phyloP scores from a whole-genome alignment of 2,888 invertebrate species.

The Cheilosia impressa region DNA sequence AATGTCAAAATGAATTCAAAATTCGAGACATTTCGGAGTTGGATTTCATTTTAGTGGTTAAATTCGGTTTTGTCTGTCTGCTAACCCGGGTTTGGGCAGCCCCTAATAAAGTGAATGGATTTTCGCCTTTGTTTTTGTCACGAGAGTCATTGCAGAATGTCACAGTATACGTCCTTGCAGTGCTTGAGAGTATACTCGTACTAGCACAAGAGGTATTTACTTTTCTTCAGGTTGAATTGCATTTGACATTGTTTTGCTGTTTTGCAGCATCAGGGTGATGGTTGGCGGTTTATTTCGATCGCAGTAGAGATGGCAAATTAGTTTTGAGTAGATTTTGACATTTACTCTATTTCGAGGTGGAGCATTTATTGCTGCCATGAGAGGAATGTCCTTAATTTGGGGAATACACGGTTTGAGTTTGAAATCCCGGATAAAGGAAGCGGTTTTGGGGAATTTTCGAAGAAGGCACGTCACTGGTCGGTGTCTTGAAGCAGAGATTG shows the following conservation, averaged over 20 bases:
- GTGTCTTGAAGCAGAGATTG: no score
- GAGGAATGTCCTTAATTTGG: not conserved
- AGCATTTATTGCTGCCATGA: not conserved
- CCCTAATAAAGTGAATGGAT: slow-evolving; percentile 62
- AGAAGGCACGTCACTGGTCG: no score
- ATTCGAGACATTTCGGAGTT: slow-evolving; percentile 71
- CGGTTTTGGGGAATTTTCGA: no score
- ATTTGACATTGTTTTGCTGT: slow-evolving; percentile 20
- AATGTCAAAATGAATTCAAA: slow-evolving; percentile 75
- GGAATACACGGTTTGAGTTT: not conserved
- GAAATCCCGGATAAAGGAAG: no score
- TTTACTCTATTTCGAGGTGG: not conserved
- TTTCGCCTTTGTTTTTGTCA: slow-evolving; percentile 63
- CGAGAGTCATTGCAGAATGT: slow-evolving; percentile 32
- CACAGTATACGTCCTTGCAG: slow-evolving; percentile 19
- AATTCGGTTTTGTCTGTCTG: slow-evolving; percentile 67
- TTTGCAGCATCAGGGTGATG: not conserved
- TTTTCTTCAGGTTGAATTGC: slow-evolving; percentile 11
- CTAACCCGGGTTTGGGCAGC: slow-evolving; percentile 25
- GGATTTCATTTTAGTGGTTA: slow-evolving; percentile 71
- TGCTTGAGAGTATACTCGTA: not conserved
- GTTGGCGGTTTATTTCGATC: not conserved
- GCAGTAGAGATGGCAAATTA: not conserved
- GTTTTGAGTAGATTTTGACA: slow-evolving; percentile 9
- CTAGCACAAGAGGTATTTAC: no score